Evolutionary conservation across 2,113 vertebrate species (phyloP).

Genomic region (Eulemur rufifrons): DNA sequence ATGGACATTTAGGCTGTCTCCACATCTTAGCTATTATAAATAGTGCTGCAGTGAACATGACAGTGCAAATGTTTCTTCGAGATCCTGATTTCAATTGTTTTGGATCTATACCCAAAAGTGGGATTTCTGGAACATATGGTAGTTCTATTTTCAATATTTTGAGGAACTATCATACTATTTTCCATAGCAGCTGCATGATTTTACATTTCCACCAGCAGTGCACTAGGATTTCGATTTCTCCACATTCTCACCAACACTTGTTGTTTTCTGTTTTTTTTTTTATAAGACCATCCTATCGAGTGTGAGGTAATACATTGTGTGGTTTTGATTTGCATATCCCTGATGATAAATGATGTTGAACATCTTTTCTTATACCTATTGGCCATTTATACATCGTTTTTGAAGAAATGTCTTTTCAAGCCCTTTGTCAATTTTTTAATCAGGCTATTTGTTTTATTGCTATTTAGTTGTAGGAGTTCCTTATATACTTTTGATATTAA

Average conservation of each 20-base stretch:
- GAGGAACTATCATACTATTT: neutral
- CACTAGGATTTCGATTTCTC: neutral
- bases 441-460: neutral
- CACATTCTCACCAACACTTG: neutral
- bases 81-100: neutral
- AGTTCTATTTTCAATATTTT: neutral
- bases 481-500: neutral
- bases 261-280: neutral
- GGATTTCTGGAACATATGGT: neutral
- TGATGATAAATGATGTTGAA: neutral
- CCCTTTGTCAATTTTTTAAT: neutral
- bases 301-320: neutral
- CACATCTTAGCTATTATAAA: neutral
- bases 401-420: neutral
- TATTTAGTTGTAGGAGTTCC: neutral
- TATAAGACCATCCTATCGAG: neutral
- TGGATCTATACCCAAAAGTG: neutral
- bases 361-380: neutral
- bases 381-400: neutral
- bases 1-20: neutral
- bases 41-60: neutral
- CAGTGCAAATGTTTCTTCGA: neutral
- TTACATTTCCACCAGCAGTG: neutral
- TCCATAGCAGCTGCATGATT: neutral
- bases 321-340: neutral